Base-by-base conservation (phyloP, 2,888 invertebrate species). In the Tinea trinotella region DNA sequence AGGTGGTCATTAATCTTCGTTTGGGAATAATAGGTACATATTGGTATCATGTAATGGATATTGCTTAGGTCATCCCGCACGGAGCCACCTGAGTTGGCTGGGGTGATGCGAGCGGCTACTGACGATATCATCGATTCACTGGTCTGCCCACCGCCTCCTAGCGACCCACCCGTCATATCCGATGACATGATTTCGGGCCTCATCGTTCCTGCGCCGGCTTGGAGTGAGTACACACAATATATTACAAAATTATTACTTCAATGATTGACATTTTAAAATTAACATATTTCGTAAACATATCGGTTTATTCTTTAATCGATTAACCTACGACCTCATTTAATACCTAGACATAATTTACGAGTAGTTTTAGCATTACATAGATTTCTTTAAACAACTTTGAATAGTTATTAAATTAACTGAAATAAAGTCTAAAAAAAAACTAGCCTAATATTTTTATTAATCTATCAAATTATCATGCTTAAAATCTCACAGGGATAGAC, bases 161-260 rank as follows among this genome's bases (percentile, higher is more conserved):
- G 92, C 60, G 97, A 97, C 74, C 97, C 97, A 58, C 94, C 96
- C 56, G 93, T 93, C 74, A 95, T 96, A 83, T 95, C 94, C 68
- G 97, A 97, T 80, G 96, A 97, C 87, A 96, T 96, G 94, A 95
- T 98, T 74, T 96, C 95, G 59, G 96, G 96, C 57, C 91, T 98
- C 71, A 98, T 98, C 77, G 97, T 98, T 59, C 98, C 98, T 17
- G 97, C 97, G 54, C 98, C 98, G 55, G 95, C 96, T 74, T 95
- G 95, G 94, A 94, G 95, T 94, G 85, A 93, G 93, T 90, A 46
- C 9, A 46, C n/a, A 30, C 7, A 4, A 30, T 30, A 10, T 30
- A 30, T 30, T 30, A 30, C 30, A 30, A 30, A 30, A 30, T 7
- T 30, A 30, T 30, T 30, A 30, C 30, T 7, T 7, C 30, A 30